phyloP scores from a whole-genome alignment of 2,113 vertebrate genomes.

The Vireo altiloquus region DNA sequence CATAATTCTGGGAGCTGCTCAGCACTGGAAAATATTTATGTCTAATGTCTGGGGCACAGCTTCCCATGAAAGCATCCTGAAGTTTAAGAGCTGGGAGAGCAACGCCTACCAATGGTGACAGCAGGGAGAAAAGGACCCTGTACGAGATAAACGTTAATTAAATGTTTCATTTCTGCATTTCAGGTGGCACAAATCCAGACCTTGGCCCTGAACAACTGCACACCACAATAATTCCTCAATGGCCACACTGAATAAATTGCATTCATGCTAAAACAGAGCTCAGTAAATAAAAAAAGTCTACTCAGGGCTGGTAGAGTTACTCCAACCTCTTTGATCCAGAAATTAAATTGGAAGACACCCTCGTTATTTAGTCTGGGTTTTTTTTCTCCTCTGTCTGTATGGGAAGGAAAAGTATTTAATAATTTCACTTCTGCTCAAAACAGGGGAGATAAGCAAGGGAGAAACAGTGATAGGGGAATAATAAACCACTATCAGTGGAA shows the following conservation, averaged over 20 bases:
- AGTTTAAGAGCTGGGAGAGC: background rate
- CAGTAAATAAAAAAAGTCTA: background rate
- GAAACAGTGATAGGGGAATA: background rate
- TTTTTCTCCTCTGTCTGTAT: background rate
- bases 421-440: background rate
- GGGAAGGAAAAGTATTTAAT: background rate
- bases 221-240: background rate
- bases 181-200: background rate
- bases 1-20: background rate
- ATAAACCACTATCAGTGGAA: background rate
- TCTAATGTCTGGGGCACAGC: background rate
- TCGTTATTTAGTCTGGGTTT: background rate
- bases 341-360: background rate
- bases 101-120: background rate
- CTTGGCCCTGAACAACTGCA: background rate
- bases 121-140: background rate
- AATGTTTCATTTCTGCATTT: background rate
- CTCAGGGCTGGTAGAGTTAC: background rate
- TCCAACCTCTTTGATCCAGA: background rate
- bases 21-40: background rate
- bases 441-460: background rate
- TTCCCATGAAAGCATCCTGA: background rate
- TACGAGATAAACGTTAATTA: background rate
- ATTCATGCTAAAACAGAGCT: background rate
- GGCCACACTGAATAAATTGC: background rate